Evolutionary conservation across 2,888 invertebrate genomes (phyloP).

Genomic region (Himalopsyche tibetana): DNA sequence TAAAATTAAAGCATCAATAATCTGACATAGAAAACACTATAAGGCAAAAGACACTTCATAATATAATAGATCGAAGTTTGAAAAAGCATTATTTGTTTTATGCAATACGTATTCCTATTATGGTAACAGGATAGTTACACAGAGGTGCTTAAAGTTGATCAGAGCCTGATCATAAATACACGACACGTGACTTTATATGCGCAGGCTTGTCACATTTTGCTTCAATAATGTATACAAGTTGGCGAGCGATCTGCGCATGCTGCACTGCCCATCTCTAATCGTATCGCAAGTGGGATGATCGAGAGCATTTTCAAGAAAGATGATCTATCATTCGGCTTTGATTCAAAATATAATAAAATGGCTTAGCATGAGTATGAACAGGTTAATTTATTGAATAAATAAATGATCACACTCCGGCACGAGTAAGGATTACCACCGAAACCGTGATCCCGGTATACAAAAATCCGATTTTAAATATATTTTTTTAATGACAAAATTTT

Average conservation of each 20-base stretch:
- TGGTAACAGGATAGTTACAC: background rate
- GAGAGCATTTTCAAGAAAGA: background rate
- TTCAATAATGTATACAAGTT: conserved; percentile 26
- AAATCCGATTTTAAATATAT: too few relatives aligned
- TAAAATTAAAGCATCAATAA: too few relatives aligned
- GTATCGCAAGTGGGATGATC: conserved; percentile 44
- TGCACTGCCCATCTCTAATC: conserved; percentile 54
- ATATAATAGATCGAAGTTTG: too few relatives aligned
- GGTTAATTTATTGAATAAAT: too few relatives aligned
- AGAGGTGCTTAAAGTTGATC: conserved; percentile 5
- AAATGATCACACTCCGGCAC: too few relatives aligned
- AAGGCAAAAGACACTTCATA: too few relatives aligned
- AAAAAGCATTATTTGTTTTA: background rate
- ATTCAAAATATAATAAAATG: too few relatives aligned
- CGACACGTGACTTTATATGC: conserved; percentile 31
- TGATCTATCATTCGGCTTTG: background rate
- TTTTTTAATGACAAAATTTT: too few relatives aligned
- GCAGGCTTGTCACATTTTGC: conserved; percentile 26
- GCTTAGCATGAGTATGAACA: too few relatives aligned
- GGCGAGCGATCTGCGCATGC: background rate
- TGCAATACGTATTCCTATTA: background rate
- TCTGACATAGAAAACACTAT: too few relatives aligned
- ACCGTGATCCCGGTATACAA: too few relatives aligned
- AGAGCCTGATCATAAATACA: conserved; percentile 8
- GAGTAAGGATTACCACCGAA: too few relatives aligned